These are phyloP conservation scores for Caenorhabditis sulstoni DNA, from an alignment of 2,888 invertebrate species.

Conservation along the genomic window DNA sequence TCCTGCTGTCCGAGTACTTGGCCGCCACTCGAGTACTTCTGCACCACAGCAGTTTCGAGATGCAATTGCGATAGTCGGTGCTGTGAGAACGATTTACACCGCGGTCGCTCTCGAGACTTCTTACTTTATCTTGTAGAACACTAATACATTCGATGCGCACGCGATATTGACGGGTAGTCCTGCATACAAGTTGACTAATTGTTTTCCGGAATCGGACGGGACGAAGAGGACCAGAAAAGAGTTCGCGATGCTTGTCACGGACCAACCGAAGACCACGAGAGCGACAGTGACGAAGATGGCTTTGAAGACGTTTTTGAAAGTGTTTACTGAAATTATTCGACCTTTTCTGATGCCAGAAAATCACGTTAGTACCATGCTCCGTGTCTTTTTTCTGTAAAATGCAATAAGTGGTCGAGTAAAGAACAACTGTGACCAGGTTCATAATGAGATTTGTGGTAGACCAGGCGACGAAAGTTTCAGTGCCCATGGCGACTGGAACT, in stretches of 20 bases:
- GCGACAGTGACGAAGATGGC: slow-evolving; percentile 31
- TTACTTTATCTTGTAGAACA: slow-evolving; percentile 38
- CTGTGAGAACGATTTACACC: slow-evolving; percentile 14
- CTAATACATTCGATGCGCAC: slow-evolving; percentile 30
- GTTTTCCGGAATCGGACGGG: slow-evolving; percentile 1
- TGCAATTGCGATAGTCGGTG: slow-evolving; percentile 38
- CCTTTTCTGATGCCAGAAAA: not conserved
- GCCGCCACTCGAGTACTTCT: slow-evolving; percentile 3
- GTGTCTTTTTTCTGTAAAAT: slow-evolving; percentile 14
- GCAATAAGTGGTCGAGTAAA: slow-evolving; percentile 19
- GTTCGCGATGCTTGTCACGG: slow-evolving; percentile 27
- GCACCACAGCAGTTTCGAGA: slow-evolving; percentile 5
- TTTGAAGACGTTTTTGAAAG: slow-evolving; percentile 30
- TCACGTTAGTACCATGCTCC: slow-evolving; percentile 9
- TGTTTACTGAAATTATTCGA: slow-evolving; percentile 8
- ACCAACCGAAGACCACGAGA: slow-evolving; percentile 26
- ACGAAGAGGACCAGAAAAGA: slow-evolving; percentile 17
- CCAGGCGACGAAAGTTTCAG: slow-evolving; percentile 35
- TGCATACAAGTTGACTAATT: slow-evolving; percentile 28
- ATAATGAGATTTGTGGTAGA: slow-evolving; percentile 20
- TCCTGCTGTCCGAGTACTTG: not conserved
- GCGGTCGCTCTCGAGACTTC: too few species aligned
- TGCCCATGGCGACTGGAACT: slow-evolving; percentile 35
- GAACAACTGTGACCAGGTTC: slow-evolving; percentile 15
- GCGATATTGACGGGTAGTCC: slow-evolving; percentile 42